Conservation (phyloP, 2,113 vertebrate species). For the Taxidea taxus region DNA sequence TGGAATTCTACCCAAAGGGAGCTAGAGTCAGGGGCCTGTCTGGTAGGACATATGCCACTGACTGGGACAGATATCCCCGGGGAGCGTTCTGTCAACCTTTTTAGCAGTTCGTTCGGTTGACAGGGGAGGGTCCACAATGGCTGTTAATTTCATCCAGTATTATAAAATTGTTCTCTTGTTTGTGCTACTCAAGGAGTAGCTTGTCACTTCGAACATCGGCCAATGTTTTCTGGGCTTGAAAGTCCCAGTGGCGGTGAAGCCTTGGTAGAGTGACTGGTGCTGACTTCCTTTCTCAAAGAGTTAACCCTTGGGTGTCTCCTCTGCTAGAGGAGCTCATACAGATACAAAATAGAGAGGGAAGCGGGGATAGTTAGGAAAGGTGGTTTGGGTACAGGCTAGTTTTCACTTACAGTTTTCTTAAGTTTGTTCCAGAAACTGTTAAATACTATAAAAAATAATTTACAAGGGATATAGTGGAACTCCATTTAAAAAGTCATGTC, state of each 20-base stretch:
- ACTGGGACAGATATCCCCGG: not conserved
- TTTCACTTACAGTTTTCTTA: not conserved
- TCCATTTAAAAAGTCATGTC: not conserved
- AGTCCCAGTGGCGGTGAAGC: not conserved
- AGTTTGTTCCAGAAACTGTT: not conserved
- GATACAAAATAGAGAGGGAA: not conserved
- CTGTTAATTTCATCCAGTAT: not conserved
- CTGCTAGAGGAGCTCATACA: not conserved
- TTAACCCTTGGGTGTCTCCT: not conserved
- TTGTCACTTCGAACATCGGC: not conserved
- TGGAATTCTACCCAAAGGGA: not conserved
- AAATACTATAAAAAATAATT: not conserved
- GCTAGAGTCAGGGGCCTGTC: not conserved
- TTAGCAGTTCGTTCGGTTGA: not conserved
- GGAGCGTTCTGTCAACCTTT: not conserved
- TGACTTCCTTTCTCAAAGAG: not conserved
- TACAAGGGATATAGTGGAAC: not conserved
- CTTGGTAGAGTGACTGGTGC: not conserved
- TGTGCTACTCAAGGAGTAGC: not conserved
- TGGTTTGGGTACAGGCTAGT: not conserved
- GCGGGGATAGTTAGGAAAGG: not conserved
- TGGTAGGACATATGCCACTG: not conserved
- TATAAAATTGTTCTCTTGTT: not conserved
- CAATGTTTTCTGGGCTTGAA: not conserved
- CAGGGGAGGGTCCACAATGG: not conserved